phyloP scores from a whole-genome alignment of 2,113 vertebrate genomes.

The Rousettus leschenaultii region DNA sequence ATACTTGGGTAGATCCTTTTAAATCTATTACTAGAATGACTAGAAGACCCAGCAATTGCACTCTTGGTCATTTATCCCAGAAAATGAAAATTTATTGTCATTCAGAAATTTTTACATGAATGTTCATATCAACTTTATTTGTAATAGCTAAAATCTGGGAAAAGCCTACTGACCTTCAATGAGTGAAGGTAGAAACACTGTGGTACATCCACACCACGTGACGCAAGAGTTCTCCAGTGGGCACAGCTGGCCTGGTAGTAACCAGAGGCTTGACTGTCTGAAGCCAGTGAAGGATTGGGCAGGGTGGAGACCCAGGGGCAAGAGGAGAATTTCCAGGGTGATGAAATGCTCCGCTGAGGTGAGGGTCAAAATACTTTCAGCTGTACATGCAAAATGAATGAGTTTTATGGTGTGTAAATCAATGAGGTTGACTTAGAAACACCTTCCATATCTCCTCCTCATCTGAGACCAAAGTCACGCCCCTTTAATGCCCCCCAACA shows the following conservation, averaged over 20 bases:
- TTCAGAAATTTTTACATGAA: neutral
- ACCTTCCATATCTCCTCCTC: neutral
- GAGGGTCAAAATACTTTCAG: neutral
- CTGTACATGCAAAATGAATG: neutral
- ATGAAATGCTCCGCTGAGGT: too few relatives aligned
- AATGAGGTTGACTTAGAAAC: neutral
- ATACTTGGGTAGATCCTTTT: neutral
- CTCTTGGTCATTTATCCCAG: neutral
- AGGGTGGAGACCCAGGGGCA: neutral
- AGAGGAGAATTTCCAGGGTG: too few relatives aligned
- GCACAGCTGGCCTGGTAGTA: neutral
- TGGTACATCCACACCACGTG: neutral
- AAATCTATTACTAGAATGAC: neutral
- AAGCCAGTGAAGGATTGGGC: neutral
- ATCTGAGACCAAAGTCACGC: neutral
- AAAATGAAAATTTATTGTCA: neutral
- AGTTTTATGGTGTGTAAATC: neutral
- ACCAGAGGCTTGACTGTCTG: neutral
- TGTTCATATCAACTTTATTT: neutral
- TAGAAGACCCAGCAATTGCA: neutral
- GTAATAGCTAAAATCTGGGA: neutral
- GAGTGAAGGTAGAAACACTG: neutral
- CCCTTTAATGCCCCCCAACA: rapidly evolving
- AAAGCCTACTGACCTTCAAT: neutral
- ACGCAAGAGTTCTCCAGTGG: neutral